Base-by-base conservation (phyloP, 2,797 vertebrate species). In the Catostomus latipinnis region DNA sequence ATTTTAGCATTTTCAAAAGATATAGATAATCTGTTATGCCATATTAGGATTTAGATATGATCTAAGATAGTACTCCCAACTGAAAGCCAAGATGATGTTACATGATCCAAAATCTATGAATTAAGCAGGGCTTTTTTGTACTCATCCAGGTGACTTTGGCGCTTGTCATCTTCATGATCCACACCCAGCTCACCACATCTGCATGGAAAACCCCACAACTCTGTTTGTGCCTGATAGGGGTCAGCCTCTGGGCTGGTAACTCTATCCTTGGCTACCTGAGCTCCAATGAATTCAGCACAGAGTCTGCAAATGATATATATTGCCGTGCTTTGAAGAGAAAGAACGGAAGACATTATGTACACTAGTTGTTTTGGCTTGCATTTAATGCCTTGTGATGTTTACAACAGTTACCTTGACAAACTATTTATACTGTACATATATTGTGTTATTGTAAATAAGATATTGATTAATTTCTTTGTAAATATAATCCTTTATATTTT, bases 161-260 rank as follows among this genome's bases (percentile, higher is more conserved):
- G 34, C 68, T 83, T 66, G 11, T 83, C 22, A 11, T 69, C 12
- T 67, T 78, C 54, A 16, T 85, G 65, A 60, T 85, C 16, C 71
- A 75, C 16, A 66, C 60, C 48, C 78, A 81, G 69, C 8, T 78
- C 45, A 71, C 53, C 58, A 72, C 81, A 45, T 53, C 74, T 0
- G 58, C 61, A 6, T 83, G 67, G 75, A 65, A 62, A 13, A 52
- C 53, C 6, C 8, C 76, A 49, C 52, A 72, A 8, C 8, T 82
- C 13, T 83, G 66, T 48, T 16, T 79, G 11, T 68, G 62, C n/a
- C 48, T 83, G 45, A 6, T 60, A 14, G 82, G 72, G 1, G 82
- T 65, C 48, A 43, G 76, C n/a, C 50, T 86, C 6, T 86, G 82
- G 82, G 52, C 84, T 46, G 80, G 65, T 48, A 82, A 82, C 74